phyloP scores from a whole-genome alignment of 2,888 invertebrate species.

The Furcula furcula region DNA sequence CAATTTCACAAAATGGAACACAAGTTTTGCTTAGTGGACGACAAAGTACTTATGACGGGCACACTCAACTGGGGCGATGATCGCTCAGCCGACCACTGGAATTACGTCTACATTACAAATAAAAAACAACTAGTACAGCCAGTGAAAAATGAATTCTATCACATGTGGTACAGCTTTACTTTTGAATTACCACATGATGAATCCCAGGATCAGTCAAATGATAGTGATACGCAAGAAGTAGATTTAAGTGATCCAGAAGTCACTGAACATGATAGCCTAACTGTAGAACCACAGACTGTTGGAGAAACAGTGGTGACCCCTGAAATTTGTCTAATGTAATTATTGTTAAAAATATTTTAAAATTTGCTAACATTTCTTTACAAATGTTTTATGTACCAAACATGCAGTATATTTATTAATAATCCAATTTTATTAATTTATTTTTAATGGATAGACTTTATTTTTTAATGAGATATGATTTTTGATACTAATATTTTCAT shows the following conservation, averaged over 20 bases:
- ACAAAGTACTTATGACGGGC: constrained; percentile 83
- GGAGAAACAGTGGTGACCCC: constrained; percentile 43
- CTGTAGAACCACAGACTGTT: constrained; percentile 10
- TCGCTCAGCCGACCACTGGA: constrained; percentile 86
- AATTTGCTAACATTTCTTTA: constrained; percentile 30
- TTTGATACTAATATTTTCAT: constrained; percentile 16
- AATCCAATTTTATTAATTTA: constrained; percentile 33
- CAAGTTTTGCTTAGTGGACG: constrained; percentile 88
- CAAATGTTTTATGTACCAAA: constrained; percentile 58
- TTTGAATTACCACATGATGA: constrained; percentile 15
- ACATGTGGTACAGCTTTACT: constrained; percentile 76
- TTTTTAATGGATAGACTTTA: constrained; percentile 30
- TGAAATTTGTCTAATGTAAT: constrained; percentile 41
- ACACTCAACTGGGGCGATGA: constrained; percentile 90
- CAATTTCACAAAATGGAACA: constrained; percentile 85
- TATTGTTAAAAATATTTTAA: constrained; percentile 11
- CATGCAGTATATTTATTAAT: constrained; percentile 48
- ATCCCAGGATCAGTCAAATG: constrained; percentile 1
- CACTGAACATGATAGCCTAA: constrained; percentile 8
- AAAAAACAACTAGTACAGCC: constrained; percentile 76
- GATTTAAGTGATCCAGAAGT: constrained; percentile 7
- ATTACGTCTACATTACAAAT: constrained; percentile 85
- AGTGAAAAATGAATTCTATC: constrained; percentile 82
- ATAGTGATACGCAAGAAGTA: constrained; percentile 8
- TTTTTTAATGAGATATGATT: constrained; percentile 14